These are phyloP conservation scores for Eospalax fontanierii DNA, from an alignment of 2,797 vertebrate genomes.

Conservation along the genomic window DNA sequence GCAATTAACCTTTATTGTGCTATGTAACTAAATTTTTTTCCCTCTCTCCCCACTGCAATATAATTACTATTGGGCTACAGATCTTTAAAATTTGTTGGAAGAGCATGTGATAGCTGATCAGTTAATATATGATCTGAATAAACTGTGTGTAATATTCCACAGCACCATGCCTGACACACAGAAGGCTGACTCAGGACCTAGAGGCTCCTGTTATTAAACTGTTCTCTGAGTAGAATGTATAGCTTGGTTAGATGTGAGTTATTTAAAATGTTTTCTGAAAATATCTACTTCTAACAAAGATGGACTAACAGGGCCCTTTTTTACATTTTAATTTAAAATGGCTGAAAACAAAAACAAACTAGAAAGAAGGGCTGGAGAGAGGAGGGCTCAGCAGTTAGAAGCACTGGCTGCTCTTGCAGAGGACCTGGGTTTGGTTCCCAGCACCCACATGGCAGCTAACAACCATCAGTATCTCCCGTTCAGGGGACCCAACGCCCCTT, in stretches of 20 bases:
- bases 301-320: background rate
- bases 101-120: background rate
- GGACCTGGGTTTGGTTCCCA: too few relatives aligned
- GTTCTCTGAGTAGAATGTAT: background rate
- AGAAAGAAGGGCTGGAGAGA: background rate
- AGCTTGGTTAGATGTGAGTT: background rate
- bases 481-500: too few relatives aligned
- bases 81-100: conserved; percentile 33
- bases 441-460: too few relatives aligned
- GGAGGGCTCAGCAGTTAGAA: too few relatives aligned
- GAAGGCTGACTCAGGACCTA: background rate
- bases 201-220: conserved; percentile 16
- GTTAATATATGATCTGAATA: background rate
- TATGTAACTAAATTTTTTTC: background rate
- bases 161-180: background rate
- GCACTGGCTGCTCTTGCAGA: too few relatives aligned
- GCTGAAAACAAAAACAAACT: background rate
- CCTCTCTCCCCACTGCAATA: background rate
- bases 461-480: too few relatives aligned
- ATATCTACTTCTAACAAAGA: conserved; percentile 52
- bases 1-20: conserved; percentile 34
- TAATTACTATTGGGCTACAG: background rate
- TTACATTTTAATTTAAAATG: background rate
- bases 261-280: conserved; percentile 45
- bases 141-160: background rate